These are phyloP conservation scores for Hoplias malabaricus DNA, from an alignment of 2,113 vertebrate species.

Conservation along the genomic window DNA sequence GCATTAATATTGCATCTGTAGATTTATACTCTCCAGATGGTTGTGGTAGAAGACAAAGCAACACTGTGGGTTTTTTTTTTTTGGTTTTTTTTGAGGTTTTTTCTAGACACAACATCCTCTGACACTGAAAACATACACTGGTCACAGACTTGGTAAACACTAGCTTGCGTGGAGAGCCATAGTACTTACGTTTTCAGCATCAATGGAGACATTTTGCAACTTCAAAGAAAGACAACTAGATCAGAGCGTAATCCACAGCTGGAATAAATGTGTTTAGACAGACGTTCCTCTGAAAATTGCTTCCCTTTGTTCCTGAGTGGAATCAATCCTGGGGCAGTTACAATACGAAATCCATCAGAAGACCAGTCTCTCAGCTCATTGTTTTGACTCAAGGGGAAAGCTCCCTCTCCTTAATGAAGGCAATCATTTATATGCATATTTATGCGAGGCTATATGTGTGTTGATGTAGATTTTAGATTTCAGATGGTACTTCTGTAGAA, in stretches of 20 bases:
- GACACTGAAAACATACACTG: not conserved
- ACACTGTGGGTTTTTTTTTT: not conserved
- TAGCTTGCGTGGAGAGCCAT: not conserved
- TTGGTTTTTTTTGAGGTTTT: too few relatives aligned
- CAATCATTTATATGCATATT: slow-evolving; percentile 25
- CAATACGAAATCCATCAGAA: not conserved
- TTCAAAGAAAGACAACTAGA: not conserved
- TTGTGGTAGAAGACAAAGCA: not conserved
- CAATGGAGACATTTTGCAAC: not conserved
- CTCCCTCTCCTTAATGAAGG: slow-evolving; percentile 8
- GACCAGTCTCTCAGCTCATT: not conserved
- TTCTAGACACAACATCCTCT: not conserved
- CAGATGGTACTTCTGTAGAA: not conserved
- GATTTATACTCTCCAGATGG: slow-evolving; percentile 43
- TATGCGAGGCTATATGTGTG: slow-evolving; percentile 18
- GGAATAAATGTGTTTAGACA: not conserved
- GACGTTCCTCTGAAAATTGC: not conserved
- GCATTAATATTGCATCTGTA: slow-evolving; percentile 42
- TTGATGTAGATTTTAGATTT: slow-evolving; percentile 16
- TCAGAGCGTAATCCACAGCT: not conserved
- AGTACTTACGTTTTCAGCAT: slow-evolving; percentile 7
- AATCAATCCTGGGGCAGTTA: not conserved
- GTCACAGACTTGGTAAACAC: not conserved
- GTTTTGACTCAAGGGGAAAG: not conserved
- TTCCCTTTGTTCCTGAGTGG: not conserved